Base-by-base conservation (phyloP, 1,140 invertebrate genomes). In the Macrotrachela quadricornifera region DNA sequence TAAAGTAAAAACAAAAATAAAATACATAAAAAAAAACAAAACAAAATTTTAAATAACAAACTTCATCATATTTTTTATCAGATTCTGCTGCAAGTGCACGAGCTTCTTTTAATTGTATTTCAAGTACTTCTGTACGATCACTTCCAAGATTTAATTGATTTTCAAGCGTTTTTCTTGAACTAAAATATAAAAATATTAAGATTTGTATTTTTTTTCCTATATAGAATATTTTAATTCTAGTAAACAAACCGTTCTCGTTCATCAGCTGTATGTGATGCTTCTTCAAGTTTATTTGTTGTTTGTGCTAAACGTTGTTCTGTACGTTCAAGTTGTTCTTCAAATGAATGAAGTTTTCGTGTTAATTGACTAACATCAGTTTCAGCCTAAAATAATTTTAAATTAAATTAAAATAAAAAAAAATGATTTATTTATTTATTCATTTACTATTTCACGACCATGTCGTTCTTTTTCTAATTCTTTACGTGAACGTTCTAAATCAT, bases 1-100 rank as follows among this genome's bases (percentile, higher is more conserved):
- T 92, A 76, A n/a, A n/a, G n/a, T n/a, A n/a, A n/a, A n/a, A n/a
- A n/a, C n/a, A n/a, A n/a, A n/a, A n/a, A n/a, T n/a, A n/a, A n/a
- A n/a, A n/a, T n/a, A n/a, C n/a, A n/a, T n/a, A n/a, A n/a, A n/a
- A n/a, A n/a, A n/a, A n/a, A n/a, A n/a, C n/a, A n/a, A n/a, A n/a
- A n/a, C n/a, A n/a, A n/a, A n/a, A n/a, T n/a, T n/a, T n/a, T n/a
- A n/a, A n/a, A n/a, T n/a, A n/a, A n/a, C n/a, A n/a, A 30, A 92
- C 92, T 90, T 99, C 92, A 82, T 97, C 91, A 77, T 96, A 97
- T 90, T 96, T 95, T 76, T 91, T 85, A 79, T 99, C 92, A 66
- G 91, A 88, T 73, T 97, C 92, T 76, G 94, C 88, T 72, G 91
- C 90, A 65, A 95, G 77, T 79, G 91, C 86, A 69, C 87, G 80